Percentiles rank a stretch among this genome's conserved stretches.
Evolutionary conservation across 1,140 invertebrate genomes (phyloP).

Genomic region (Battus philenor): DNA sequence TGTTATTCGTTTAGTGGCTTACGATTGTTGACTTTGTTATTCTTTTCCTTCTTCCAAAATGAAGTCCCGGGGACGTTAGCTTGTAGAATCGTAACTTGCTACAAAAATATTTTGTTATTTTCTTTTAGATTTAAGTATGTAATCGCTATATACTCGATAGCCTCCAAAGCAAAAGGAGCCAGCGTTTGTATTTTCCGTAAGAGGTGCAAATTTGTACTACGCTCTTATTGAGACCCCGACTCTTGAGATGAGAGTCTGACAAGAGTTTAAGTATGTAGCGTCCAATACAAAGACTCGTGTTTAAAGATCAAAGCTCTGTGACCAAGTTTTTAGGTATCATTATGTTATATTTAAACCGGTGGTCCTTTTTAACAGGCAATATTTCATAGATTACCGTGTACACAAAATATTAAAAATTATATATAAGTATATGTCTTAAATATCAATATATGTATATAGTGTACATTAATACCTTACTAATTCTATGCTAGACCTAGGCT

Average conservation of each 20-base stretch:
- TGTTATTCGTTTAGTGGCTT: conserved; percentile 12
- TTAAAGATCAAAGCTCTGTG: conserved; percentile 10
- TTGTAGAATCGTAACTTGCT: too few relatives aligned
- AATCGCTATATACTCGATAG: too few relatives aligned
- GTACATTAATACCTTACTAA: too few relatives aligned
- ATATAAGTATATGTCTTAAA: not conserved
- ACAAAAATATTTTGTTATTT: not conserved
- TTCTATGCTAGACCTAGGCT: too few relatives aligned
- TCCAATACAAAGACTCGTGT: conserved; percentile 6
- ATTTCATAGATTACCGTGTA: too few relatives aligned
- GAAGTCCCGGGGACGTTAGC: too few relatives aligned
- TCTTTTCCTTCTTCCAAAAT: not conserved
- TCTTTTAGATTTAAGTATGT: not conserved
- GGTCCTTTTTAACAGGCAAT: too few relatives aligned
- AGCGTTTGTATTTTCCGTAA: not conserved
- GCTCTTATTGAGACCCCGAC: conserved; percentile 1
- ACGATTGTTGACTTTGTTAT: conserved; percentile 11
- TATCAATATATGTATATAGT: too few relatives aligned
- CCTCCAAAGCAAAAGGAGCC: too few relatives aligned
- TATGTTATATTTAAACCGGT: not conserved
- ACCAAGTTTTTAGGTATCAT: conserved; percentile 6
- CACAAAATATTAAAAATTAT: too few relatives aligned
- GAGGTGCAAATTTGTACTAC: not conserved
- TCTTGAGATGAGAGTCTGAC: conserved; percentile 6
- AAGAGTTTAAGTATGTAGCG: conserved; percentile 13